Base-by-base conservation (phyloP, 2,888 invertebrate genomes). In the Melitaea athalia region DNA sequence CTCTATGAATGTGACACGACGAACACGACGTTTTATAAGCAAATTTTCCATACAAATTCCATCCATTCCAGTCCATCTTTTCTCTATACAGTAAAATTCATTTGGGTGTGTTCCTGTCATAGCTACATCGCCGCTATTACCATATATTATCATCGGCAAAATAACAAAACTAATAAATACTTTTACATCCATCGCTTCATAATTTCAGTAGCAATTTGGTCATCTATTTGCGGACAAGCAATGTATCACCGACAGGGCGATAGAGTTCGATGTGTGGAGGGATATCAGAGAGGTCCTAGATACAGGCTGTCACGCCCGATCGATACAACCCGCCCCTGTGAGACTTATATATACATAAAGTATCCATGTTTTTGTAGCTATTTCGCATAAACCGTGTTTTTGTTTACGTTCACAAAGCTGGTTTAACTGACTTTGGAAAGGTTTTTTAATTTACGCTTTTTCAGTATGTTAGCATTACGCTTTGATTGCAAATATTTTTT, bases 231-330 rank as follows among this genome's bases (percentile, higher is more conserved):
- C 15, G 14, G 59, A 63, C 57, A 68, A 62, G 55, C 75, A 64
- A 66, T 72, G 75, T 70, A 74, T 64, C 14, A n/a, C 4, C n/a
- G 38, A 59, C 47, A 61, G 11, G n/a, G 53, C 47, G 57, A 66
- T 66, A 63, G 24, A 14, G 42, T 49, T 45, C 52, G 33, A 55
- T 55, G 43, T n/a, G 14, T n/a, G 42, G 24, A 43, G 53, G 60
- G 43, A 43, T 31, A 53, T 33, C 47, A 60, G 42, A 33, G 69
- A 70, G 65, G 72, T 75, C 73, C 75, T 76, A 79, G 84, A 78
- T 75, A 81, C 84, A 73, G 81, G 78, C 72, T 81, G 84, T 79
- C 79, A 85, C 82, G 81, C 64, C 59, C 79, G 82, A 81, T 85
- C 85, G 81, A 85, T 85, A 81, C 64, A 31, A 57, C 38, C 72